Conservation (phyloP, 2,797 vertebrate species). For the Rhinogobio ventralis region DNA sequence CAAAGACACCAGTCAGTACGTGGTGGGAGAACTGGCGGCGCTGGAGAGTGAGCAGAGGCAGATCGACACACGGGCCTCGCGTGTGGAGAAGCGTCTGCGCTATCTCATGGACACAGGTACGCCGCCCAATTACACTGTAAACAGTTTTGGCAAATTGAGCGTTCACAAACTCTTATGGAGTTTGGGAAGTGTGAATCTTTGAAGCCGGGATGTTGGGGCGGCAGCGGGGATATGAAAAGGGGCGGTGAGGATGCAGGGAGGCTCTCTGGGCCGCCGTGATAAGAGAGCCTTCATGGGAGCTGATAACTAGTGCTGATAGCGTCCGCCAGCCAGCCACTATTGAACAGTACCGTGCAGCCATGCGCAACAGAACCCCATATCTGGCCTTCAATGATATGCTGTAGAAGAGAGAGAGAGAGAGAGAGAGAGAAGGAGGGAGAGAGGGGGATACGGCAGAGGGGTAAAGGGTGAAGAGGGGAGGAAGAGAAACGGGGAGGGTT, state of each 20-base stretch:
- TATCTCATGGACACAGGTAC: slow-evolving; percentile 99
- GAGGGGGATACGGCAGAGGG: slow-evolving; percentile 61
- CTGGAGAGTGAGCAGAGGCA: slow-evolving; percentile 99
- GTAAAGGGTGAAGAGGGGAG: slow-evolving; percentile 68
- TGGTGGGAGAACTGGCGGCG: slow-evolving; percentile 99
- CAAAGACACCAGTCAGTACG: slow-evolving; percentile 99
- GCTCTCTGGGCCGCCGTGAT: slow-evolving; percentile 99
- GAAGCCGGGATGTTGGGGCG: slow-evolving; percentile 95
- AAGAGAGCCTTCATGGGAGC: slow-evolving; percentile 99
- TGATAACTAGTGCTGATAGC: slow-evolving; percentile 99
- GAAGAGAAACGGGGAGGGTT: slow-evolving; percentile 71
- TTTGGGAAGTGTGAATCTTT: slow-evolving; percentile 98
- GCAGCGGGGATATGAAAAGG: slow-evolving; percentile 93
- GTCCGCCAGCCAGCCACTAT: slow-evolving; percentile 80
- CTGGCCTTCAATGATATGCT: slow-evolving; percentile 99
- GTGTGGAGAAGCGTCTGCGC: slow-evolving; percentile 99
- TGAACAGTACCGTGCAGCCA: slow-evolving; percentile 98
- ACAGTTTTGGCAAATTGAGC: slow-evolving; percentile 99
- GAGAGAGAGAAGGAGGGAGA: slow-evolving; percentile 71
- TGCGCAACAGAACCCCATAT: slow-evolving; percentile 98
- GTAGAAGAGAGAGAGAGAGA: slow-evolving; percentile 85
- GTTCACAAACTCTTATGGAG: slow-evolving; percentile 95
- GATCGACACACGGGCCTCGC: slow-evolving; percentile 99
- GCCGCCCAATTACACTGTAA: slow-evolving; percentile 99
- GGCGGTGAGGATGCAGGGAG: slow-evolving; percentile 89